Evolutionary conservation across 1,140 invertebrate genomes (phyloP), one percentile per base, ranked within the genome.

Genomic region (Papilio dardanus): DNA sequence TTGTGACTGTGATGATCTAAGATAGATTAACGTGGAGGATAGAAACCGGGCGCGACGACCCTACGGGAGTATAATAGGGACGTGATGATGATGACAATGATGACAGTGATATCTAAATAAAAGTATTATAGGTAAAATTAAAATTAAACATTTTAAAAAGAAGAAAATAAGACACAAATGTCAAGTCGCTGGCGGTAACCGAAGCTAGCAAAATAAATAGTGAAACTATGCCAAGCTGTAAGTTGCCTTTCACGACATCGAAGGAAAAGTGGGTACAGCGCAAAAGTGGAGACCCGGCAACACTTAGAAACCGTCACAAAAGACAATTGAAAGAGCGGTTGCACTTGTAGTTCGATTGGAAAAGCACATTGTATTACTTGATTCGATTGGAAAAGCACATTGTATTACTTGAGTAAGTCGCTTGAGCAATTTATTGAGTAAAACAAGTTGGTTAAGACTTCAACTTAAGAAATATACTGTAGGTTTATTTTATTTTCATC

Each of bases 291-390:
- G 54, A 3, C 3, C 24, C 21, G 21, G 21, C 54, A 30, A 62
- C 21, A 62, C 54, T 62, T 28, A 62, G 54, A 62, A 14, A 62
- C 24, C 12, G 19, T 54, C 50, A 54, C 50, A 24, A 54, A 54
- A 54, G 50, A 21, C 50, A 54, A 54, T 54, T 24, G 50, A 54
- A 54, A 54, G 50, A 54, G 50, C 50, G 50, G 50, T 24, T 24
- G 50, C 50, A 54, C 19, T 54, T 14, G 50, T 19, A 46, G 42
- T 46, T 46, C 42, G 42, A 46, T 46, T 46, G 42, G 42, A 46
- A 46, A 46, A 19, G 35, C 35, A n/a, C n/a, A n/a, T n/a, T n/a
- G 40, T 42, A 42, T 12, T 14, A 42, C 40, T 37, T n/a, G n/a
- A n/a, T 46, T 46, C 42, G 42, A 46, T 46, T 46, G 42, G 42